Conservation (phyloP, 2,888 invertebrate species). For the Parelbella ahira region DNA sequence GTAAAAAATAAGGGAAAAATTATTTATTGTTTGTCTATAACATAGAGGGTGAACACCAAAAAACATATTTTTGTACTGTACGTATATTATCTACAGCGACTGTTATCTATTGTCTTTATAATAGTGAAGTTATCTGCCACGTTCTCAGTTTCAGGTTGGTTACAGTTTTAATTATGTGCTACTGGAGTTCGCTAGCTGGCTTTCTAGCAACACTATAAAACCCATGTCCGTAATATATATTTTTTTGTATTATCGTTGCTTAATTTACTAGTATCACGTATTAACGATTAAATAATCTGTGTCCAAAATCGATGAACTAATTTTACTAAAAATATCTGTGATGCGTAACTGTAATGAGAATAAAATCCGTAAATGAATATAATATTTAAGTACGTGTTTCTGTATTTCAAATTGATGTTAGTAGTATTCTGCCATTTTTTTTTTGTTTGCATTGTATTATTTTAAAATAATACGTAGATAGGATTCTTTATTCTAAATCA, state of each 20-base stretch:
- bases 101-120: slow-evolving; percentile 14
- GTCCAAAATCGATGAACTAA: slow-evolving; percentile 9
- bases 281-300: slow-evolving; percentile 1
- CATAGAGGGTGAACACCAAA: slow-evolving; percentile 23
- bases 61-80: slow-evolving; percentile 26
- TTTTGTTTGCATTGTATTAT: no score
- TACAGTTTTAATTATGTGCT: slow-evolving; percentile 1
- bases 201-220: no score
- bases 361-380: slow-evolving; percentile 7
- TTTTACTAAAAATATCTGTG: slow-evolving; percentile 10
- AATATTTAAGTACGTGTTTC: slow-evolving; percentile 1
- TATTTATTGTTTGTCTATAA: slow-evolving; percentile 21
- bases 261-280: neutral
- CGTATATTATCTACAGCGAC: slow-evolving; percentile 20
- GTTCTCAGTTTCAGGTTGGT: slow-evolving; percentile 12
- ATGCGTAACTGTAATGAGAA: slow-evolving; percentile 12
- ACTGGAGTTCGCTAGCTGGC: neutral
- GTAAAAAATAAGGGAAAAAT: slow-evolving; percentile 15
- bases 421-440: no score
- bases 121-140: slow-evolving; percentile 17
- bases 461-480: no score
- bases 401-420: no score
- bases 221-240: no score
- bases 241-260: neutral
- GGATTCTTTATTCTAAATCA: no score